A percentile compares a stretch with the other conserved stretches of the same genome.
Conservation (phyloP, 2,888 invertebrate genomes). For the Clunio marinus region DNA sequence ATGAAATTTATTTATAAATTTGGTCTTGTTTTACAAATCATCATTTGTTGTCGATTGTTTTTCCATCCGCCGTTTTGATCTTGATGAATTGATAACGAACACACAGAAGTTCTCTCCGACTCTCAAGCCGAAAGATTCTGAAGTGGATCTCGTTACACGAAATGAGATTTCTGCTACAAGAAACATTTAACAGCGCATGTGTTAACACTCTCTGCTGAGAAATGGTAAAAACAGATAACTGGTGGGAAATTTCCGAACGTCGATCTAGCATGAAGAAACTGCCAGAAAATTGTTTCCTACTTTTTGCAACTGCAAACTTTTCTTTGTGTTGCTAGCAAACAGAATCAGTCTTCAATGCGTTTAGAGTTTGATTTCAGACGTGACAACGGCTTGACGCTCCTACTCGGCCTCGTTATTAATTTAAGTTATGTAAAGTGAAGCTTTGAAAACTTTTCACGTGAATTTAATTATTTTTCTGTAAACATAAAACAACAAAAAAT, state of each 20-base stretch:
- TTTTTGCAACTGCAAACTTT: too few species aligned
- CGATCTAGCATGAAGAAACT: constrained; percentile 25
- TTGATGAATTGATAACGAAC: constrained; percentile 27
- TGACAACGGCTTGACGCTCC: constrained; percentile 7
- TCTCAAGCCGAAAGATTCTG: neutral
- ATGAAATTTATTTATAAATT: too few species aligned
- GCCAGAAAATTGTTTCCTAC: constrained; percentile 14
- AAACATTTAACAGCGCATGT: neutral
- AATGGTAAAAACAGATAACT: neutral
- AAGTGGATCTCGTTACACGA: constrained; percentile 15
- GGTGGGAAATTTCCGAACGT: constrained; percentile 17
- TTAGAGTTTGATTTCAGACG: constrained; percentile 20
- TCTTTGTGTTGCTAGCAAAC: neutral
- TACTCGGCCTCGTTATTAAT: too few species aligned
- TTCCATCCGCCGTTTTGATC: constrained; percentile 5
- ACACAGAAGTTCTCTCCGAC: constrained; percentile 1
- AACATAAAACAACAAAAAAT: too few species aligned
- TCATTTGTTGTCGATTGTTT: too few species aligned
- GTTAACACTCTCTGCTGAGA: neutral
- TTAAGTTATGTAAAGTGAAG: too few species aligned
- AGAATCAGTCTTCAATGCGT: neutral
- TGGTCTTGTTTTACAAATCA: too few species aligned
- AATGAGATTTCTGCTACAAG: constrained; percentile 7
- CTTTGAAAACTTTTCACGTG: too few species aligned
- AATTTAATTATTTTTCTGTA: too few species aligned